Conservation (phyloP, 2,797 vertebrate genomes). For the Chelmon rostratus region DNA sequence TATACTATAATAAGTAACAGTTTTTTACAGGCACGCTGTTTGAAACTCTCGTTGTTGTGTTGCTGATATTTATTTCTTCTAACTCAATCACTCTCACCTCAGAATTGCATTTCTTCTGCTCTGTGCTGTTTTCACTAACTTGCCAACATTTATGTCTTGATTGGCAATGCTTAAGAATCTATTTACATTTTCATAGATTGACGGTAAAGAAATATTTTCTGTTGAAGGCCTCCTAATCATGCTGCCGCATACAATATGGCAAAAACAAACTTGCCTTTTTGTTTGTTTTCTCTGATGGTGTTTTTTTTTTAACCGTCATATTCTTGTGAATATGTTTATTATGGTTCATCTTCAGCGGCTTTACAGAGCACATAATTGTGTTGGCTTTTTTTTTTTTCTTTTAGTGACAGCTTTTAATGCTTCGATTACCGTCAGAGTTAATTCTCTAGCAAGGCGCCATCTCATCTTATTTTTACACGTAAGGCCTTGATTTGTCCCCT, state of each 20-base stretch:
- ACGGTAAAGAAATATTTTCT: constrained; percentile 19
- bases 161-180: neutral
- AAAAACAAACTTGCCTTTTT: constrained; percentile 6
- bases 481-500: constrained; percentile 36
- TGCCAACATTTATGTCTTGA: constrained; percentile 6
- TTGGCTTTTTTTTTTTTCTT: constrained; percentile 3
- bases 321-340: constrained; percentile 10
- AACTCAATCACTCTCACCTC: neutral
- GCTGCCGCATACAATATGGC: neutral
- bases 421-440: constrained; percentile 27
- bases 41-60: constrained; percentile 26
- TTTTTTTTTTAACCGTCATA: constrained; percentile 23
- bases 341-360: constrained; percentile 15
- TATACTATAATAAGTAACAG: constrained; percentile 67
- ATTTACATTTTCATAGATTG: constrained; percentile 35
- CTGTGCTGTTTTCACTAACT: constrained; percentile 12
- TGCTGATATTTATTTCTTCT: constrained; percentile 11
- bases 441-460: constrained; percentile 25
- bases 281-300: constrained; percentile 6
- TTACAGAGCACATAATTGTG: constrained; percentile 26
- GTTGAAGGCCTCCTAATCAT: constrained; percentile 34
- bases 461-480: constrained; percentile 19
- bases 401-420: constrained; percentile 38
- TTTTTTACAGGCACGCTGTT: constrained; percentile 57
- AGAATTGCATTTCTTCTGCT: neutral